Evolutionary conservation across 2,888 invertebrate species (phyloP).

Genomic region (Geotrupes spiniger): DNA sequence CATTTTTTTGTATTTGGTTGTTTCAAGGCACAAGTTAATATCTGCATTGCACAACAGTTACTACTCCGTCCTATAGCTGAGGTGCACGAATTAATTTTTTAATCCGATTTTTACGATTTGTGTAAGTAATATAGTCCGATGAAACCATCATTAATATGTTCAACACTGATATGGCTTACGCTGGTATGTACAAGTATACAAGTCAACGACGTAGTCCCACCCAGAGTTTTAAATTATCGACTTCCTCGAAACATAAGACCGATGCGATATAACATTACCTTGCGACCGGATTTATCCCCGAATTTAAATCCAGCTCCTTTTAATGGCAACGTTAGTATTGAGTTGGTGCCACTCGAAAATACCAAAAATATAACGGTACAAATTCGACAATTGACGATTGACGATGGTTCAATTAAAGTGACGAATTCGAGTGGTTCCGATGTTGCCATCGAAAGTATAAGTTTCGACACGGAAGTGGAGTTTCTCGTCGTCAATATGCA

Average conservation of each 20-base stretch:
- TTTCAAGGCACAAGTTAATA: too few species aligned
- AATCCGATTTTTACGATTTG: too few species aligned
- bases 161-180: too few species aligned
- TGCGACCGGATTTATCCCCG: slow-evolving; percentile 12
- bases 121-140: too few species aligned
- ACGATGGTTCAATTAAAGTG: slow-evolving; percentile 6
- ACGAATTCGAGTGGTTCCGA: neutral
- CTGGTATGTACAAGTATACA: too few species aligned
- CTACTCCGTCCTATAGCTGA: too few species aligned
- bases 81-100: too few species aligned
- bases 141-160: too few species aligned
- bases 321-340: slow-evolving; percentile 19
- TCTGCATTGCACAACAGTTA: too few species aligned
- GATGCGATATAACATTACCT: slow-evolving; percentile 17
- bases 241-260: slow-evolving; percentile 22
- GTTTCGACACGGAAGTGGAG: slow-evolving; percentile 9
- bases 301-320: slow-evolving; percentile 11
- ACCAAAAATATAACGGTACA: slow-evolving; percentile 23
- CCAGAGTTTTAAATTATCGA: too few species aligned
- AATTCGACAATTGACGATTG: slow-evolving; percentile 9
- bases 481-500: slow-evolving; percentile 13
- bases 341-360: slow-evolving; percentile 8
- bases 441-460: neutral
- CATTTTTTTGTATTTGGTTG: too few species aligned
- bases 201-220: too few species aligned